phyloP scores from a whole-genome alignment of 2,113 vertebrate genomes.

The Macquaria ambigua region DNA sequence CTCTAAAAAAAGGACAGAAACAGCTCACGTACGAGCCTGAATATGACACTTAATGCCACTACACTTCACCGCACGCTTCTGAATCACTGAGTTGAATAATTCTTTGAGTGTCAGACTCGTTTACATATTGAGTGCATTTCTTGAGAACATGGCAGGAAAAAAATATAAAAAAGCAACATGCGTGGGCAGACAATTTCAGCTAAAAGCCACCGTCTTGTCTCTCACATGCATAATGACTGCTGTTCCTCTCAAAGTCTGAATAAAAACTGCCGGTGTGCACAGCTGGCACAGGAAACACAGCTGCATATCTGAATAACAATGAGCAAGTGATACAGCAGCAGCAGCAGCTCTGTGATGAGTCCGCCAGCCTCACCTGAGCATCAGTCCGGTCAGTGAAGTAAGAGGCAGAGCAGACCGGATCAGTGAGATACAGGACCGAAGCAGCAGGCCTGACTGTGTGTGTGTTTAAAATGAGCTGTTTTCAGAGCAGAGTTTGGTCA shows the following conservation, averaged over 20 bases:
- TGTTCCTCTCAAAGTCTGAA: conserved; percentile 22
- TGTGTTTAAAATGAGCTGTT: neutral
- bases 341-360: neutral
- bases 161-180: neutral
- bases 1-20: neutral
- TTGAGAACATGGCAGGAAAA: neutral
- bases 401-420: neutral
- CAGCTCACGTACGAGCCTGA: neutral
- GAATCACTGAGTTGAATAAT: conserved; percentile 53
- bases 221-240: conserved; percentile 36
- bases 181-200: conserved; percentile 47
- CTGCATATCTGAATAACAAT: conserved; percentile 17
- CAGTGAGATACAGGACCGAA: neutral
- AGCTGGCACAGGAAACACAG: conserved; percentile 6
- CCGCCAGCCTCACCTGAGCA: conserved; percentile 25
- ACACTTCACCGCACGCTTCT: conserved; percentile 9
- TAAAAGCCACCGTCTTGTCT: conserved; percentile 37
- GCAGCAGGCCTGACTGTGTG: neutral
- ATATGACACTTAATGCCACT: neutral
- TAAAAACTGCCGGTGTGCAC: neutral
- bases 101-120: conserved; percentile 52
- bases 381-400: neutral
- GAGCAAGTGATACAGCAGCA: neutral
- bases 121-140: conserved; percentile 60
- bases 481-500: neutral